Conservation (phyloP, 2,797 vertebrate species). For the Arctocebus calabarensis region DNA sequence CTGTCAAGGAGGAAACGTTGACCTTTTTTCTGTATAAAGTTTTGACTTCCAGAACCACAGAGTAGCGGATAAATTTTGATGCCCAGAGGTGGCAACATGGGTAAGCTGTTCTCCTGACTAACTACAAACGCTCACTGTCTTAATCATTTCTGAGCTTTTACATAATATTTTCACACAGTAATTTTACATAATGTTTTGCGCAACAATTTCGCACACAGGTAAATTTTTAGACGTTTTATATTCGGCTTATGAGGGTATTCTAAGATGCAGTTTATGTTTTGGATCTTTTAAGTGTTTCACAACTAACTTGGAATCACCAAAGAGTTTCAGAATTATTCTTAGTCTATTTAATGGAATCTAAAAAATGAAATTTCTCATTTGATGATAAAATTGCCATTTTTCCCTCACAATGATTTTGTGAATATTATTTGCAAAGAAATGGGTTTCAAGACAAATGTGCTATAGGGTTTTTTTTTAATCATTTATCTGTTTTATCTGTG, state of each 20-base stretch:
- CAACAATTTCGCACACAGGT: background rate
- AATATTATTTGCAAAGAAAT: slow-evolving; percentile 7
- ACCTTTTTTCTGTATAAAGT: background rate
- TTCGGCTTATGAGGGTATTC: background rate
- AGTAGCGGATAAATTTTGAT: background rate
- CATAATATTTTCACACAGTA: background rate
- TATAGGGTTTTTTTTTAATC: no score
- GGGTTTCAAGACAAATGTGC: background rate
- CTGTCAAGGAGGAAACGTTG: no score
- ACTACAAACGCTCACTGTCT: background rate
- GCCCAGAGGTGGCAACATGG: no score
- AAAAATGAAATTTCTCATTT: slow-evolving; percentile 25
- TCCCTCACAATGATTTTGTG: background rate
- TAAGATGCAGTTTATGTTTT: background rate
- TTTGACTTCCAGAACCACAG: background rate
- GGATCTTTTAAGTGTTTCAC: slow-evolving; percentile 5
- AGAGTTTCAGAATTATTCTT: background rate
- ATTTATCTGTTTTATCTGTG: background rate
- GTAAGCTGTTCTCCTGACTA: background rate
- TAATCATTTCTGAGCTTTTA: background rate
- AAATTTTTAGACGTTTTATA: background rate
- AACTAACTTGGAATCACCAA: background rate
- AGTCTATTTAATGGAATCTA: slow-evolving; percentile 2
- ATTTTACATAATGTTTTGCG: slow-evolving; percentile 20
- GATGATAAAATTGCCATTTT: slow-evolving; percentile 42